Base-by-base conservation (phyloP, 2,888 invertebrate genomes). In the Tenthredo notha region DNA sequence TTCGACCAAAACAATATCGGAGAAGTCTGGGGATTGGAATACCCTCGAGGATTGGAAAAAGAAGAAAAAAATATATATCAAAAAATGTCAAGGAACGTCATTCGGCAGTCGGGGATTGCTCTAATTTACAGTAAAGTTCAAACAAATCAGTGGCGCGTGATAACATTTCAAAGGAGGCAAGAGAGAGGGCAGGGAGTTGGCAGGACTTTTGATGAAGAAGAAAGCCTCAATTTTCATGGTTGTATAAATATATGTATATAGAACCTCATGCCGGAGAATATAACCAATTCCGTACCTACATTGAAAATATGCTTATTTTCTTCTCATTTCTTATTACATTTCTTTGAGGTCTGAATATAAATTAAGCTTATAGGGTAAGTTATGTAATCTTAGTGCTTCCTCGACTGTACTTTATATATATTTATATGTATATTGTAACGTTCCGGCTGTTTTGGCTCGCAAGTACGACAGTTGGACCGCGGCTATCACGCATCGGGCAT, bases 91-190 rank as follows among this genome's bases (percentile, higher is more conserved):
- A 74, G 43, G 43, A 74, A 74, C 67, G 67, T 67, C 67, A 33
- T 67, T 33, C 67, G 18, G 33, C 6, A 29, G 33, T 67, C 25
- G 21, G n/a, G 40, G 72, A 40, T 43, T 74, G 37, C 25, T 74
- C 43, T 43, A 74, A 74, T 74, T 43, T 43, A 74, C 72, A 74
- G 43, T 74, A 74, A 74, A 74, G 72, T 74, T 74, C 72, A 74
- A 74, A 74, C 72, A 43, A 74, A 74, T 74, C 72, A 40, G 40
- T 43, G 40, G 37, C 18, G 72, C 72, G 72, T 74, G 40, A 74
- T 74, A 74, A 74, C 37, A 74, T 74, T n/a, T 29, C 72, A 74
- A 74, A 74, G 40, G n/a, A 74, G 40, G 10, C 21, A 43, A 21
- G 72, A 70, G 70, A 18, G 7, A n/a, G 33, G 0, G 43, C 1